Evolutionary conservation across 1,140 invertebrate species (phyloP), one percentile per base, ranked within the genome.

Genomic region (Drosophila fuyamai): DNA sequence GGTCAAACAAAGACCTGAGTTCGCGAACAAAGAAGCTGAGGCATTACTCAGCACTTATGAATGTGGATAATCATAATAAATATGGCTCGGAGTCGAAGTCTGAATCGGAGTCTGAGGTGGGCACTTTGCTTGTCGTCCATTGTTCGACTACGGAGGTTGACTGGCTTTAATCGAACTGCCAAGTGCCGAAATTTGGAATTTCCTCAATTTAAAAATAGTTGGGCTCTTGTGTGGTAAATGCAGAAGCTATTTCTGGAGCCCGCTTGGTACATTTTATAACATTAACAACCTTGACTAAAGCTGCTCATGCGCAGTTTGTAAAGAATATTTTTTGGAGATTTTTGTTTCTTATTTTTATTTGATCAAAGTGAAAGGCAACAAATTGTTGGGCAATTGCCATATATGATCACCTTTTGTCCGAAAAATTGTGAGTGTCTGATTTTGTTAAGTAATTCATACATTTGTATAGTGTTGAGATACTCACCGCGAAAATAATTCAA

Each of bases 401-500:
- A 83, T 82, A 79, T 75, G 70, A 83, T 79, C 76, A 71, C 59
- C 56, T 60, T 66, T 51, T 79, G 67, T 79, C 60, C 16, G 8
- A 23, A 6, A 7, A 13, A 9, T 8, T 16, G 18, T 66, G 54
- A 58, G 57, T 51, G 32, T 5, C 13, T 55, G 60, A 70, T 44
- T 53, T 48, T 66, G 81, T 59, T 74, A 65, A 68, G 73, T 66
- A 58, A 76, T 59, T 76, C 62, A 59, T 58, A 60, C 4, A 43
- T 68, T 77, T 50, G 57, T 18, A 41, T 74, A 48, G 50, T 44
- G 57, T 38, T 13, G 55, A 54, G 48, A 53, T 70, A 92, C 95
- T 96, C 94, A 99, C 98, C 97, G 98, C 70, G 96, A 97, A 91
- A 98, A 98, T 10, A 99, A 94, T 92, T 99, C 98, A 81, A 99